Conservation (phyloP, 1,140 invertebrate species). For the Trichonephila inaurata region DNA sequence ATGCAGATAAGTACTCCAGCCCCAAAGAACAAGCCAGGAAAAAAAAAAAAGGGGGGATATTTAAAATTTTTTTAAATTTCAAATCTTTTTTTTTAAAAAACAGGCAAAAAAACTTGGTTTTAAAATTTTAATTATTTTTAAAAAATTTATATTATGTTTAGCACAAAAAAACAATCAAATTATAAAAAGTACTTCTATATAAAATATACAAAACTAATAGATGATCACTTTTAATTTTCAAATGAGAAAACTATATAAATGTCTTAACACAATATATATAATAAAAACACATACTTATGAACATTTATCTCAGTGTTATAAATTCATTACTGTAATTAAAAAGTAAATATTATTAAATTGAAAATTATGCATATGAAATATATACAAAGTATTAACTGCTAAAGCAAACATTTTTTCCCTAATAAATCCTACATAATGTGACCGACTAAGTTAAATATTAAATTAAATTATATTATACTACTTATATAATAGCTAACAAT, state of each 20-base stretch:
- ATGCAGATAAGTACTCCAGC: no score
- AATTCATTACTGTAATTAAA: background rate
- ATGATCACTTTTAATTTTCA: background rate
- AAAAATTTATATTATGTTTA: background rate
- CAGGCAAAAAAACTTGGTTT: conserved; percentile 34
- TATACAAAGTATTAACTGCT: background rate
- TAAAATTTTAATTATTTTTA: background rate
- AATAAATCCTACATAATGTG: background rate
- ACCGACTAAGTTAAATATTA: background rate
- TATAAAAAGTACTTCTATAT: background rate
- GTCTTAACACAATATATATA: background rate
- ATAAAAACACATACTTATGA: background rate
- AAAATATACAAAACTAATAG: background rate
- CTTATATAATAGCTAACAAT: background rate
- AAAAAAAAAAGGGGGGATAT: no score
- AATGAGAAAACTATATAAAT: background rate
- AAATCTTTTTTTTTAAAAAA: background rate
- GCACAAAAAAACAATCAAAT: background rate
- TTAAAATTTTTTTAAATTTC: no score
- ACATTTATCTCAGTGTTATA: background rate
- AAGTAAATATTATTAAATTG: background rate
- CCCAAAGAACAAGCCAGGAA: no score
- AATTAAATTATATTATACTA: background rate
- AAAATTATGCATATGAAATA: background rate
- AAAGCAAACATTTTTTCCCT: background rate